Evolutionary conservation across 1,140 invertebrate species (phyloP), one percentile per base, ranked within the genome.

Genomic region (Bombus cullumanus): DNA sequence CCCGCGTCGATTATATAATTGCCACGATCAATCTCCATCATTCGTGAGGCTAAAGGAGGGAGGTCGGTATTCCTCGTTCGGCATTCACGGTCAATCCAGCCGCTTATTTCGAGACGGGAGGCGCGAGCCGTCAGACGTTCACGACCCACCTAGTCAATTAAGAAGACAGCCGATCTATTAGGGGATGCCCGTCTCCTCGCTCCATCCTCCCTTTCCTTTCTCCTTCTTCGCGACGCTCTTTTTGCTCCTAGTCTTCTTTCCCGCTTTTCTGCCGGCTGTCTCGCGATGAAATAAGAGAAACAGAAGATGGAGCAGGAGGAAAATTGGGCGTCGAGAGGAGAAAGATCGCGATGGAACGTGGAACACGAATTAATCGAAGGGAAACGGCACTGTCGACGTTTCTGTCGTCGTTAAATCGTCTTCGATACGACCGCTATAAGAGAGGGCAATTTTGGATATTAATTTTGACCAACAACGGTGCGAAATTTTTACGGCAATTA

Each of bases 111-210:
- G 66, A 86, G 82, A 82, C 71, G 43, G 83, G 64, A 84, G 84
- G 78, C 77, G 84, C 85, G 85, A 87, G 75, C 86, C 88, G 81
- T 90, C 83, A 86, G 82, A 81, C 85, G 81, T 77, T 91, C 83
- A 88, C 81, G 87, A 89, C 71, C 89, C 87, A 90, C 86, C 88
- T 87, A 89, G 92, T 92, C 91, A 92, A 92, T 93, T 93, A 92
- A 90, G 90, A 92, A 91, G 92, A 92, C 91, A 91, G 91, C 84
- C 82, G 84, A 83, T 90, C 89, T 93, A 93, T 92, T 92, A 92
- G 91, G 82, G 88, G 88, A 90, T 90, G 87, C 74, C 87, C 84
- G 79, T 82, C 73, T 68, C 64, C 62, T 74, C 9, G 81, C 62
- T 59, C 53, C 37, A 64, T 69, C 66, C 37, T 74, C 22, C 28